Base-by-base conservation (phyloP, 1,140 invertebrate genomes). In the Vanessa tameamea region DNA sequence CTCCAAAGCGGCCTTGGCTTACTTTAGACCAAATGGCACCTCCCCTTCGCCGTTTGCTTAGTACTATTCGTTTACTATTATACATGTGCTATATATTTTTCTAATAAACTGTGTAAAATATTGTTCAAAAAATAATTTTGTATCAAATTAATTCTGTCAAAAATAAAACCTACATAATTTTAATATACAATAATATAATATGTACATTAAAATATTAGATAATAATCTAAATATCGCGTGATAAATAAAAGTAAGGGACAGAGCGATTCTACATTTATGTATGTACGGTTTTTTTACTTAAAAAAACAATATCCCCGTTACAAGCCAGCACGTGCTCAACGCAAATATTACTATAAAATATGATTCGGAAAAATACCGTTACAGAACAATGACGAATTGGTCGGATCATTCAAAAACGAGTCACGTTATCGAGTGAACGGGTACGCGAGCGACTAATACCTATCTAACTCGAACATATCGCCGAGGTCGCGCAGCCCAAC, bases 1-100 rank as follows among this genome's bases (percentile, higher is more conserved):
- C 88, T 82, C 89, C 82, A 87, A 80, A 68, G 78, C 87, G 89
- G 88, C 90, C 90, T 92, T 92, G 90, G 89, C 90, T 90, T 92
- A 91, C 85, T 91, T 91, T 82, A 77, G 73, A 76, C 82, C 83
- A 89, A 91, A 87, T 88, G 83, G 87, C 83, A 85, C 88, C 87
- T 91, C 88, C 90, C 89, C 88, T 91, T 90, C 88, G 87, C 87
- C 77, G 82, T 79, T 64, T 69, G 76, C 79, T 72, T 80, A 78
- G 73, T 78, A 76, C 78, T 78, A 55, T 71, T 74, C 67, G 55
- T 80, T 71, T 78, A 47, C 63, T 59, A 71, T 59, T 64, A 69
- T 65, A 55, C 73, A 70, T 66, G 61, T 48, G 13, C 31, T 72
- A 53, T n/a, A 53, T 53, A 53, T 53, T 16, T 53, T 53, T 53